Base-by-base conservation (phyloP, 2,888 invertebrate species). In the Dendrolimus houi region DNA sequence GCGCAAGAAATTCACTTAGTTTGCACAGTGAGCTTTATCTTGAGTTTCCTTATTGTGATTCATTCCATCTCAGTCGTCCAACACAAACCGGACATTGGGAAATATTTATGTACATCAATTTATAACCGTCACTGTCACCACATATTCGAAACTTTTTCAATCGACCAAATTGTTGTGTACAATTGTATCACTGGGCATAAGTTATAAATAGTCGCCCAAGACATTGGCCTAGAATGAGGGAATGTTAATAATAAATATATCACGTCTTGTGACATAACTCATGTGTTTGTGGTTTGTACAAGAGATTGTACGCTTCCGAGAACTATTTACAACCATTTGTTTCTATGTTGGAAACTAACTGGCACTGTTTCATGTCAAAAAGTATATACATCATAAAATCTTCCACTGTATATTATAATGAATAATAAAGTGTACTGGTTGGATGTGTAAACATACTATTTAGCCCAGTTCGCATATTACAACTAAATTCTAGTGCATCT, bases 111-210 rank as follows among this genome's bases (percentile, higher is more conserved):
- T 71, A 64, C 67, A 71, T 68, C 73, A 64, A 82, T 86, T 82
- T 74, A 77, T 83, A 76, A 77, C 69, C 82, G 83, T 79, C 81
- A 72, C 67, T 54, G 63, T n/a, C n/a, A n/a, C n/a, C n/a, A n/a
- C n/a, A n/a, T n/a, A 62, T 68, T 73, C 67, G 67, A 71, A 80
- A 80, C 74, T 79, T 74, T 84, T 85, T 79, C 80, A 79, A 83
- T 80, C 81, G 81, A 80, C 82, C 78, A 77, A 81, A 80, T 74
- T 77, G 70, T 76, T 72, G 67, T 63, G 66, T 64, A 73, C 78
- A 72, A 85, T 85, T 81, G 83, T 83, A 80, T 72, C 67, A 63
- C 71, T 72, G 75, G 70, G 65, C 67, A 61, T 58, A 66, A 60
- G 63, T 56, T 78, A 77, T 77, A 84, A 85, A 86, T 85, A 85